These are phyloP conservation scores for Oryzias celebensis DNA, from an alignment of 2,113 vertebrate genomes.

Conservation along the genomic window DNA sequence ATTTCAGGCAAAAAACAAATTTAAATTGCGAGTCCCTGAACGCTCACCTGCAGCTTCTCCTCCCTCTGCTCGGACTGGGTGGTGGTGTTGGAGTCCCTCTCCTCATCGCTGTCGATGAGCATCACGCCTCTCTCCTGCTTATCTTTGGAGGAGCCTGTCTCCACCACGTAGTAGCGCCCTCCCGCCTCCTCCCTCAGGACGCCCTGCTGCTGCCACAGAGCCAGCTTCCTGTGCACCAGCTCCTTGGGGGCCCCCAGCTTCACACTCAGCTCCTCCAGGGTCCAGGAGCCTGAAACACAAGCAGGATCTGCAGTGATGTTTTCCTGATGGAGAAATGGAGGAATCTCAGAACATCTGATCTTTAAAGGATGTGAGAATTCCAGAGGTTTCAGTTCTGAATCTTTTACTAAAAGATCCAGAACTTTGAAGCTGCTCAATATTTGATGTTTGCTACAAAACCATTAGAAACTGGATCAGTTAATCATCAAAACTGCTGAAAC, in stretches of 20 bases:
- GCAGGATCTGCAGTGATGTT: too few species aligned
- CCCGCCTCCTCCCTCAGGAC: constrained; percentile 88
- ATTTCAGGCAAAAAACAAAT: neutral
- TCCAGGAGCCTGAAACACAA: constrained; percentile 82
- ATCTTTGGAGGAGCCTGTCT: constrained; percentile 87
- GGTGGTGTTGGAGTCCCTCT: constrained; percentile 94
- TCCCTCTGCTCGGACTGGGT: constrained; percentile 97
- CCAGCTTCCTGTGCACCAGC: constrained; percentile 87
- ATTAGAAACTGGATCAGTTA: too few species aligned
- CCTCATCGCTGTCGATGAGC: constrained; percentile 93
- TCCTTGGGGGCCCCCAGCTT: constrained; percentile 86
- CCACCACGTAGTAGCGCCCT: constrained; percentile 85
- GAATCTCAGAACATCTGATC: too few species aligned
- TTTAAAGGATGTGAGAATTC: too few species aligned
- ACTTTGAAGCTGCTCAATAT: too few species aligned
- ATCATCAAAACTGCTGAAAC: too few species aligned
- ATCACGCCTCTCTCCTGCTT: constrained; percentile 84
- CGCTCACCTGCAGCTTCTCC: constrained; percentile 91
- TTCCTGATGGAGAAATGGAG: too few species aligned
- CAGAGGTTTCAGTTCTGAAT: too few species aligned
- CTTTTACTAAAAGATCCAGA: too few species aligned
- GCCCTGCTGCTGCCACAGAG: constrained; percentile 95
- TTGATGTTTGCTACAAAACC: too few species aligned
- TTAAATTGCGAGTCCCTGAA: neutral
- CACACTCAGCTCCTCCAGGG: constrained; percentile 86